Evolutionary conservation across 1,140 invertebrate species (phyloP).

Genomic region (Calliphora vicina): DNA sequence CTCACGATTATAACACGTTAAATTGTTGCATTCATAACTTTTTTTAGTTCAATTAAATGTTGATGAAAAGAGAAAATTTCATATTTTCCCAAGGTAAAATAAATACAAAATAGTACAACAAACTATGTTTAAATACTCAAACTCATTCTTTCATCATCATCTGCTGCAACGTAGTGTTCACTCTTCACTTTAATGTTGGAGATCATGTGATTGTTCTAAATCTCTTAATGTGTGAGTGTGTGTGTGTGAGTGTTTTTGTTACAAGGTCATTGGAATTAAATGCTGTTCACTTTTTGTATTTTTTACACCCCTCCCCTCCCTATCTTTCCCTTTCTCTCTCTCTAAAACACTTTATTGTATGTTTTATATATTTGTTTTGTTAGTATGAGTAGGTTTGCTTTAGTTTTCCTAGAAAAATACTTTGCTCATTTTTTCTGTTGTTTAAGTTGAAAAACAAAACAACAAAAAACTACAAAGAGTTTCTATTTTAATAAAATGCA

Average conservation of each 20-base stretch:
- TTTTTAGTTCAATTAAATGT: too few relatives aligned
- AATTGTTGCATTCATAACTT: too few relatives aligned
- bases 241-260: neutral
- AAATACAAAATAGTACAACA: too few relatives aligned
- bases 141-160: too few relatives aligned
- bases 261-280: neutral
- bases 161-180: too few relatives aligned
- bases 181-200: neutral
- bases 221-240: neutral
- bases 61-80: too few relatives aligned
- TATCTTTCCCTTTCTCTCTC: too few relatives aligned
- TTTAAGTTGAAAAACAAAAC: too few relatives aligned
- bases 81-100: too few relatives aligned
- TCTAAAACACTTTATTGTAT: too few relatives aligned
- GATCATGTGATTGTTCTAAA: neutral
- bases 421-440: neutral
- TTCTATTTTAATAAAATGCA: neutral
- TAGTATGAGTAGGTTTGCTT: neutral
- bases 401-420: neutral
- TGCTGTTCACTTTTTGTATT: neutral
- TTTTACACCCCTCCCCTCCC: neutral
- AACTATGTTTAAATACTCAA: too few relatives aligned
- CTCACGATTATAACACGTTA: too few relatives aligned
- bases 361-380: neutral
- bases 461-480: neutral